These are phyloP conservation scores for Hyla sarda DNA, from an alignment of 2,113 vertebrate species.

Conservation along the genomic window DNA sequence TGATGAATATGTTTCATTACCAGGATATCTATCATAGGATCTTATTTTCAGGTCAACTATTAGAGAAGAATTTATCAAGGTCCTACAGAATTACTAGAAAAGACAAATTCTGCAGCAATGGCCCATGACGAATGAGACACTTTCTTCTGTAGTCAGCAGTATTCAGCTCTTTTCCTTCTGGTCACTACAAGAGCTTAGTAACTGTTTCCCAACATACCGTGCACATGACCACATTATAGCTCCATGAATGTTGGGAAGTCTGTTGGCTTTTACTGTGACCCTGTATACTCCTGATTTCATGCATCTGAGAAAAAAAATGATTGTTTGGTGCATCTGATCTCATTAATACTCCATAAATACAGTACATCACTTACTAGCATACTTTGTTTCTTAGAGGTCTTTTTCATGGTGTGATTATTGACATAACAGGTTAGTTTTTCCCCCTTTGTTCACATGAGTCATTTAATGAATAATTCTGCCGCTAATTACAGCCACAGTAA, in stretches of 20 bases:
- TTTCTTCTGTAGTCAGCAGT: slow-evolving; percentile 19
- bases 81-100: neutral
- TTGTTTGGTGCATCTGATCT: too few relatives aligned
- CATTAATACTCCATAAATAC: too few relatives aligned
- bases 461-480: too few relatives aligned
- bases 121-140: neutral
- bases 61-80: slow-evolving; percentile 7
- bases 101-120: neutral
- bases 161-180: slow-evolving; percentile 3
- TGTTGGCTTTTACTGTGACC: too few relatives aligned
- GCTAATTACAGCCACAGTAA: too few relatives aligned
- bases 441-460: too few relatives aligned
- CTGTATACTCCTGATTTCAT: too few relatives aligned
- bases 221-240: neutral
- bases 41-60: neutral
- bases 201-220: neutral
- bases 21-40: neutral
- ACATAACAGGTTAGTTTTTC: too few relatives aligned
- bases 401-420: too few relatives aligned
- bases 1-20: slow-evolving; percentile 13
- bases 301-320: too few relatives aligned
- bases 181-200: neutral
- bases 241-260: neutral
- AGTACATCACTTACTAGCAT: too few relatives aligned
- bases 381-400: too few relatives aligned